phyloP scores from a whole-genome alignment of 2,888 invertebrate genomes.

The Noctua janthina region DNA sequence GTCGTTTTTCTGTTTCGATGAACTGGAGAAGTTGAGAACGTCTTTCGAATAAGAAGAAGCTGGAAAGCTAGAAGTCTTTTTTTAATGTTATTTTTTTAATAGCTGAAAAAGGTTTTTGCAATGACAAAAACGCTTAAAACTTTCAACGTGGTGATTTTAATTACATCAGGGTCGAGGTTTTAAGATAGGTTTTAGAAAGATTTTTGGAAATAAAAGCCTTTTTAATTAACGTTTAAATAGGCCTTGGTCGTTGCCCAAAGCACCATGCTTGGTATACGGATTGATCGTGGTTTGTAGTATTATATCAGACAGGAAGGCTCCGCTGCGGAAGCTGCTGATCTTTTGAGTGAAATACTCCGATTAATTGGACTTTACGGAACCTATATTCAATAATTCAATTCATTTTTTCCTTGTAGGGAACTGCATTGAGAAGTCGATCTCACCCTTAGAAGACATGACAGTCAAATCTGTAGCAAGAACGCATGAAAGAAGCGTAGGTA shows the following conservation, averaged over 20 bases:
- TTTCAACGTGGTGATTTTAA: neutral
- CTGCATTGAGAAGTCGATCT: neutral
- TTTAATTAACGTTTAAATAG: neutral
- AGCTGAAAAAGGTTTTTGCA: neutral
- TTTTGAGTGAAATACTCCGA: neutral
- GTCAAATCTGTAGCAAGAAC: neutral
- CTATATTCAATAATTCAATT: too few species aligned
- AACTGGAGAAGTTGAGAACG: neutral
- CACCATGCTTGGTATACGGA: neutral
- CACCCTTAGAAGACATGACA: conserved; percentile 2
- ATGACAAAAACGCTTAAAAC: neutral
- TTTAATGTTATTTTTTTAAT: too few species aligned
- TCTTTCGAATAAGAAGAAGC: neutral
- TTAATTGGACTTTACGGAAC: neutral
- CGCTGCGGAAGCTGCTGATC: neutral
- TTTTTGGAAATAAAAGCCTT: neutral
- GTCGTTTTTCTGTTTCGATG: neutral
- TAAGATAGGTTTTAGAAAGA: neutral
- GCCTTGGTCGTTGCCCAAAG: neutral
- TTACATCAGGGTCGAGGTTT: neutral
- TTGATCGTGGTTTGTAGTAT: neutral
- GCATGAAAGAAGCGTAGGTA: neutral
- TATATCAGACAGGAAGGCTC: neutral
- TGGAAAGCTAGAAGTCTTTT: neutral
- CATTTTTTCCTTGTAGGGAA: neutral